phyloP scores from a whole-genome alignment of 1,140 invertebrate species.

The Drosophila nigrodunni region DNA sequence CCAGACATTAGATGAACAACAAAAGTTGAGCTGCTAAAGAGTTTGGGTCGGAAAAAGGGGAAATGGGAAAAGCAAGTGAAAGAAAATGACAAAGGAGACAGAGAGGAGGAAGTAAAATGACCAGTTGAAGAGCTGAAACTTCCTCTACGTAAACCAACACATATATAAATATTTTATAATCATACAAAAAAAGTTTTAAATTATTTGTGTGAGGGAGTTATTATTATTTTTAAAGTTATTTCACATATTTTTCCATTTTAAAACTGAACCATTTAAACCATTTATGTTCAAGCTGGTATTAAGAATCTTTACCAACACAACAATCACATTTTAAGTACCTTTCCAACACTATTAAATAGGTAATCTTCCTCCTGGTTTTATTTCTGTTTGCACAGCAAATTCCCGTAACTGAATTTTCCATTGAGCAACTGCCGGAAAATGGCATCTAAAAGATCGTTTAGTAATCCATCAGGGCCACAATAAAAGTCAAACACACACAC shows the following conservation, averaged over 20 bases:
- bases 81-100: background rate
- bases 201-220: too few species aligned
- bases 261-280: too few species aligned
- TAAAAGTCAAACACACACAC: constrained; percentile 29
- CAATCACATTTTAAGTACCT: too few species aligned
- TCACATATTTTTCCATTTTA: too few species aligned
- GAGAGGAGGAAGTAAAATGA: background rate
- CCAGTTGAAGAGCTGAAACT: background rate
- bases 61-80: background rate
- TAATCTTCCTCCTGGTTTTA: background rate
- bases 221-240: too few species aligned
- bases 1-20: constrained; percentile 41
- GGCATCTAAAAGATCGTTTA: constrained; percentile 52
- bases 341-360: background rate
- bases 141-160: background rate
- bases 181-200: too few species aligned
- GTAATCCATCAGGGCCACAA: constrained; percentile 65
- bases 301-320: too few species aligned
- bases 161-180: too few species aligned
- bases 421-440: constrained; percentile 34
- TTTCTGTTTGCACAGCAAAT: background rate
- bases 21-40: constrained; percentile 9
- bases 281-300: too few species aligned
- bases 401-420: background rate
- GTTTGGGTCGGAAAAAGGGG: background rate